phyloP scores from a whole-genome alignment of 2,797 vertebrate genomes.

The Enteromius radiatus region DNA sequence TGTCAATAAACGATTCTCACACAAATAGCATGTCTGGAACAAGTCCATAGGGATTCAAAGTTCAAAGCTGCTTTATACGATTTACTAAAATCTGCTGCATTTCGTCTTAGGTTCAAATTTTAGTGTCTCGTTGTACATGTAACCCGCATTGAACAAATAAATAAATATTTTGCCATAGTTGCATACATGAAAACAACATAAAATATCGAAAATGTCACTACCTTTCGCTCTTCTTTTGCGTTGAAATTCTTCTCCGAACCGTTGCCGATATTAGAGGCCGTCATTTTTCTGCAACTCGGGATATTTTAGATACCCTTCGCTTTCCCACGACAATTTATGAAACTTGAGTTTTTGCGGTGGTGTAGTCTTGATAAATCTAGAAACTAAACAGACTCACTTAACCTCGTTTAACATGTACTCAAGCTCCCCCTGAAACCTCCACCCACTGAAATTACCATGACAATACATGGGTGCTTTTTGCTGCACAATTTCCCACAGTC shows the following conservation, averaged over 20 bases:
- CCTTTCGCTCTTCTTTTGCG: slow-evolving; percentile 71
- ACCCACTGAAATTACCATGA: slow-evolving; percentile 68
- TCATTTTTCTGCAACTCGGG: slow-evolving; percentile 55
- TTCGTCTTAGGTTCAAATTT: not conserved
- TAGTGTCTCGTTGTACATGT: not conserved
- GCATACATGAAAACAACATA: not conserved
- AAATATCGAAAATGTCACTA: slow-evolving; percentile 33
- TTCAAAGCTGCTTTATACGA: not conserved
- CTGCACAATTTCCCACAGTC: slow-evolving; percentile 70
- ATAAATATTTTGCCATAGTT: not conserved
- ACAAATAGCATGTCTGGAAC: not conserved
- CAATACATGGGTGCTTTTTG: slow-evolving; percentile 62
- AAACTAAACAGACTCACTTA: slow-evolving; percentile 33
- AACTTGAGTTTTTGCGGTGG: not conserved
- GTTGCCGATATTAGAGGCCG: slow-evolving; percentile 63
- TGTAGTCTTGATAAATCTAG: slow-evolving; percentile 18
- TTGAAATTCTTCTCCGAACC: slow-evolving; percentile 64
- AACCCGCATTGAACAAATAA: not conserved
- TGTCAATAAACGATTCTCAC: not conserved
- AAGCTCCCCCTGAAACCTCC: slow-evolving; percentile 57
- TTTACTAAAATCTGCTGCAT: not conserved
- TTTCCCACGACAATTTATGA: slow-evolving; percentile 3
- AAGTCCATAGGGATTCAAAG: too few relatives aligned
- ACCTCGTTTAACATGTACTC: slow-evolving; percentile 58
- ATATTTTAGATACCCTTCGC: not conserved